Evolutionary conservation across 2,797 vertebrate species (phyloP), one percentile per base, ranked within the genome.

Genomic region (Lepilemur septentrionalis): DNA sequence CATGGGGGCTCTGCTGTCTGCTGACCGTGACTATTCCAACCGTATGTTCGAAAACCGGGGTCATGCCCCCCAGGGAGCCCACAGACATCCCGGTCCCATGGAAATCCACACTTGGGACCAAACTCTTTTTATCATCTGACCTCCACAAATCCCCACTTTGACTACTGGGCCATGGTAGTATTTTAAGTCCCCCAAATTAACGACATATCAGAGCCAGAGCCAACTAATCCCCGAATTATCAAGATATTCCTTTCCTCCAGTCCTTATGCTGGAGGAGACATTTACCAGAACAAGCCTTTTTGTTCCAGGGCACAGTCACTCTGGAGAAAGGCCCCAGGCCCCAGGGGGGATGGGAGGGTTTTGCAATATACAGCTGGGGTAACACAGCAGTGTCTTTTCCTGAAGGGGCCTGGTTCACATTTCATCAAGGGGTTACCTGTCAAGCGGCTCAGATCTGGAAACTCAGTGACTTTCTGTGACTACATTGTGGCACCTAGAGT

Each of bases 1-100:
- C 0, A 1, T 10, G 10, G 10, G n/a, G 11, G 8, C 7, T 41
- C 32, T 13, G 20, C 65, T 10, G 0, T 30, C 11, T 61, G 89
- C 50, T 7, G 1, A 70, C 63, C 10, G 0, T n/a, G 73, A 67
- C 20, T 22, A 25, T 18, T 43, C 41, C 48, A 30, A 8, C 41
- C 30, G 4, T 5, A 18, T 0, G 1, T 4, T 46, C 17, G 43
- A 65, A 73, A 85, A 23, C 59, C 7, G 8, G 8, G 28, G 13
- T 52, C 14, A 69, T 20, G 14, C 32, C 32, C 38, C 61, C 3
- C 3, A 4, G 65, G 28, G 41, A 48, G 38, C 46, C 79, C 18
- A 32, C 63, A 35, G 50, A 65, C 78, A 28, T 12, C 30, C 35
- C 35, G 5, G 0, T 9, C 8, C 28, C 20, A 7, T 9, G 43